phyloP scores from a whole-genome alignment of 2,113 vertebrate genomes.

The Alligator mississippiensis region DNA sequence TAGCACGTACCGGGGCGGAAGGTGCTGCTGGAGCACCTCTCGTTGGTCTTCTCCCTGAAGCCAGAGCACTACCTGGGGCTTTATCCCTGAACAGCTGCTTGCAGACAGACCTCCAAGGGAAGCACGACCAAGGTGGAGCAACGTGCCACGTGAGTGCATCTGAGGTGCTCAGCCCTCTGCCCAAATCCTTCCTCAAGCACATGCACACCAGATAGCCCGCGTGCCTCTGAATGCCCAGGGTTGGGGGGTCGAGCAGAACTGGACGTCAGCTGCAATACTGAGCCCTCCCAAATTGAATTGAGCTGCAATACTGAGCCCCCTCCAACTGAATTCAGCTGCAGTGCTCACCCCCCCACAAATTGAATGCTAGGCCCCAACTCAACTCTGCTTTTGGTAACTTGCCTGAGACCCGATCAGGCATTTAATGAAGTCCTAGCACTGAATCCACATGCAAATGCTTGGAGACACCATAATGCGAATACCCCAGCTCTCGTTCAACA shows the following conservation, averaged over 20 bases:
- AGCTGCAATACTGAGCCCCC: too few species aligned
- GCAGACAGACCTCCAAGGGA: neutral
- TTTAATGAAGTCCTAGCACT: rapidly evolving
- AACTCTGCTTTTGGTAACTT: too few species aligned
- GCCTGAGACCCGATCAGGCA: too few species aligned
- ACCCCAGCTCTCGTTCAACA: neutral
- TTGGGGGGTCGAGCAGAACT: neutral
- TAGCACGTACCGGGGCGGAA: neutral
- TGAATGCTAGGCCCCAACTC: too few species aligned
- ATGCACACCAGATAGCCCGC: neutral
- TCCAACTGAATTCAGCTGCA: too few species aligned
- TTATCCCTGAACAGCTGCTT: neutral
- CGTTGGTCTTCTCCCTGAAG: neutral
- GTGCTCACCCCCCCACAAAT: too few species aligned
- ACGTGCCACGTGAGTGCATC: neutral
- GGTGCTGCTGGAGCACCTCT: neutral
- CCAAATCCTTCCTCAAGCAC: neutral
- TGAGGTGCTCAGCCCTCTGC: neutral
- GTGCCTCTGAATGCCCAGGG: rapidly evolving
- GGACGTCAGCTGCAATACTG: neutral
- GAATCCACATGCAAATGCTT: neutral
- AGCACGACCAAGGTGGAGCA: neutral
- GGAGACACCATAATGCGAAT: rapidly evolving
- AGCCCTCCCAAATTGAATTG: too few species aligned
- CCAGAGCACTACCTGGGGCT: neutral